Conservation (phyloP, 2,113 vertebrate genomes). For the Thunnus thynnus region DNA sequence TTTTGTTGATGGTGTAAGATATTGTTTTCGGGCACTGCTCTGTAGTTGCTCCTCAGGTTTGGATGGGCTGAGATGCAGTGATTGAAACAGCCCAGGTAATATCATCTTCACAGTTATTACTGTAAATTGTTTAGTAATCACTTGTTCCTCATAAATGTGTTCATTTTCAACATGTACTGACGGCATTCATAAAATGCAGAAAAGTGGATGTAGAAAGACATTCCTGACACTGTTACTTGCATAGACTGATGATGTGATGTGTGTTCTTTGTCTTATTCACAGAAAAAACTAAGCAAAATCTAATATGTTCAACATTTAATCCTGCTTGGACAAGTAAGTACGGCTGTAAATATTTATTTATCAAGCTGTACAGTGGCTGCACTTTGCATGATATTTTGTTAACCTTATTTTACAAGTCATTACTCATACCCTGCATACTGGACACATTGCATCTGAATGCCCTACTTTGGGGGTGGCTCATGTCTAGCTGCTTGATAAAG, state of each 20-base stretch:
- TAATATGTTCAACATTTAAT: background rate
- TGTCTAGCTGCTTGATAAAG: constrained; percentile 26
- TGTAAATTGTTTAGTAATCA: constrained; percentile 51
- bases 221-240: background rate
- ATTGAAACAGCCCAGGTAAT: constrained; percentile 41
- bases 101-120: constrained; percentile 50
- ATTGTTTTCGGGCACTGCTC: constrained; percentile 49
- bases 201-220: background rate
- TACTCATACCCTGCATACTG: background rate
- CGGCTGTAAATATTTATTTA: background rate
- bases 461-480: background rate
- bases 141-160: constrained; percentile 31
- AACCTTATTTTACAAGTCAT: background rate
- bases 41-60: constrained; percentile 45
- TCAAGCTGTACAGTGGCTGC: background rate
- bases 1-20: constrained; percentile 55
- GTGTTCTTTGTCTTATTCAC: background rate
- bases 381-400: background rate
- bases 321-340: background rate
- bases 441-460: background rate
- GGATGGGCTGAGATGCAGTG: constrained; percentile 44
- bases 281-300: background rate
- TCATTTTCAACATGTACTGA: constrained; percentile 36
- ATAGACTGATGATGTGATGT: background rate
- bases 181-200: constrained; percentile 24